Conservation (phyloP, 2,888 invertebrate genomes). For the Eulithis prunata region DNA sequence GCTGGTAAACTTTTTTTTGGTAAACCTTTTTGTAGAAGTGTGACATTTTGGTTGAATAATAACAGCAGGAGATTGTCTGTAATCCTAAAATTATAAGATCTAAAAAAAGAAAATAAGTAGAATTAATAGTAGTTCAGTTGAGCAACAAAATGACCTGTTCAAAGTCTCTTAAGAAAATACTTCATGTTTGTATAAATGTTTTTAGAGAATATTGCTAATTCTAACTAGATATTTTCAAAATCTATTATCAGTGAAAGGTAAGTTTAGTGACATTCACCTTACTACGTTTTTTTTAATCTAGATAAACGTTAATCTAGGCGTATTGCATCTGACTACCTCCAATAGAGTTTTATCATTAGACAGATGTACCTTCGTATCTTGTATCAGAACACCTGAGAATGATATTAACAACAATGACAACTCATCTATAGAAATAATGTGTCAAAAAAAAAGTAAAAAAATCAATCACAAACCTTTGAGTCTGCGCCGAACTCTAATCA, state of each 20-base stretch:
- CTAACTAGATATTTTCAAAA: too few species aligned
- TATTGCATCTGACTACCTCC: not conserved
- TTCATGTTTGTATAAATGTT: too few species aligned
- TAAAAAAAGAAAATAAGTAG: not conserved
- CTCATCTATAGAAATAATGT: slow-evolving; percentile 31
- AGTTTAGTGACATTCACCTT: too few species aligned
- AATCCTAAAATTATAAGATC: too few species aligned
- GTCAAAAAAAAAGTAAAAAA: slow-evolving; percentile 38
- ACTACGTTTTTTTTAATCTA: too few species aligned
- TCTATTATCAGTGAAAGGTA: too few species aligned
- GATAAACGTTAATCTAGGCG: too few species aligned
- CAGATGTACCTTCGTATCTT: not conserved
- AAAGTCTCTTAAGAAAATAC: too few species aligned
- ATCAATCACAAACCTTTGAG: slow-evolving; percentile 41
- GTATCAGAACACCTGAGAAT: slow-evolving; percentile 2
- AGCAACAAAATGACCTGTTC: too few species aligned
- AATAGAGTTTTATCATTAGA: too few species aligned
- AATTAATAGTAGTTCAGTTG: too few species aligned
- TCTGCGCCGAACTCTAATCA: slow-evolving; percentile 33
- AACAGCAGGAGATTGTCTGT: not conserved
- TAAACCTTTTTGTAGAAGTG: slow-evolving; percentile 7
- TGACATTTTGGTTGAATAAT: slow-evolving; percentile 14
- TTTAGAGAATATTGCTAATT: too few species aligned
- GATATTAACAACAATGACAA: slow-evolving; percentile 35
- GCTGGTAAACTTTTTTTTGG: slow-evolving; percentile 46